These are phyloP conservation scores for Pentalonia nigronervosa DNA, from an alignment of 1,140 invertebrate species.

Conservation along the genomic window DNA sequence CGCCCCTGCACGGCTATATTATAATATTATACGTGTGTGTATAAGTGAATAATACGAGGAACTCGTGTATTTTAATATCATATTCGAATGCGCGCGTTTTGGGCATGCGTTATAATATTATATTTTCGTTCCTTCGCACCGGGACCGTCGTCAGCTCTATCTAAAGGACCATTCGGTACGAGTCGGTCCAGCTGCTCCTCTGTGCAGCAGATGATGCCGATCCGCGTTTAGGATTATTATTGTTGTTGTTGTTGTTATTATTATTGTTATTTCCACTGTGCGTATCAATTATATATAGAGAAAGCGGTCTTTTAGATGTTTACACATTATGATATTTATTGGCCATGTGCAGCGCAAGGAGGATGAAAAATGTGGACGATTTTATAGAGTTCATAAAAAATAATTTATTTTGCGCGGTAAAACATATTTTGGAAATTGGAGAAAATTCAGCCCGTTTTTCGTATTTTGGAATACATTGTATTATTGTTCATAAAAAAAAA, in stretches of 20 bases:
- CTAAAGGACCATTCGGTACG: not conserved
- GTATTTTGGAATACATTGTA: no score
- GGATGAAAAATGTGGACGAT: no score
- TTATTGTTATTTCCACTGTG: not conserved
- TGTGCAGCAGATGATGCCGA: not conserved
- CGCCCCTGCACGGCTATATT: constrained; percentile 23
- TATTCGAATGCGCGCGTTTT: not conserved
- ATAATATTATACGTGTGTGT: not conserved
- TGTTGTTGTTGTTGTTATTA: not conserved
- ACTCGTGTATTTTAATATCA: not conserved
- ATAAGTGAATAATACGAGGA: not conserved
- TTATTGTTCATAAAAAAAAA: no score
- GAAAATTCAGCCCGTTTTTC: no score
- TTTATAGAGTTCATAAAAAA: no score
- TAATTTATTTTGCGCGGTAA: no score
- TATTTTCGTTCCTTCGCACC: no score
- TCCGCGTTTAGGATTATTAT: not conserved
- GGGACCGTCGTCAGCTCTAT: not conserved
- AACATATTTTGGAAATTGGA: no score
- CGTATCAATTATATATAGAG: not conserved
- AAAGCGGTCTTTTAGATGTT: no score
- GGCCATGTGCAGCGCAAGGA: no score
- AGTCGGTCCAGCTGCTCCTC: not conserved
- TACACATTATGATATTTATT: no score
- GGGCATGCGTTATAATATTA: not conserved